Percentiles rank a stretch among this genome's conserved stretches.
Evolutionary conservation across 2,888 invertebrate genomes (phyloP).

Genomic region (Fabriciana adippe): DNA sequence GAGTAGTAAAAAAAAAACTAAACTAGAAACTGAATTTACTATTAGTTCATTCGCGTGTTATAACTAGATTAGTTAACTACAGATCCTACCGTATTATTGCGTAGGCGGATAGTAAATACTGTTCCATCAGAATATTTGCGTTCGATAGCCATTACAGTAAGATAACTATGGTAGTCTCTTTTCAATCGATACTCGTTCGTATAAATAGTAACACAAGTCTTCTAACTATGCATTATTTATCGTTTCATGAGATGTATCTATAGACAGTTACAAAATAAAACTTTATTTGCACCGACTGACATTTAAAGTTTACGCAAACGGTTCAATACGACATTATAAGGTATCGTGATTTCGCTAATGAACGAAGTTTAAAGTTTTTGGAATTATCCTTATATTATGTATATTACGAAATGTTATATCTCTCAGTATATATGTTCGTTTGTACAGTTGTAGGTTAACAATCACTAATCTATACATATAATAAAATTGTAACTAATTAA

Average conservation of each 20-base stretch:
- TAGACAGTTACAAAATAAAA: background rate
- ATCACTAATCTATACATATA: too few relatives aligned
- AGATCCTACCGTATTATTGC: background rate
- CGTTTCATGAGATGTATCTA: background rate
- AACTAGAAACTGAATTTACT: slow-evolving; percentile 3
- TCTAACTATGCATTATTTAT: slow-evolving; percentile 16
- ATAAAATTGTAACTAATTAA: too few relatives aligned
- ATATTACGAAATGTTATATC: too few relatives aligned
- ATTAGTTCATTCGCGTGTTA: background rate
- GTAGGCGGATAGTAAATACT: background rate
- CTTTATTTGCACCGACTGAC: slow-evolving; percentile 6
- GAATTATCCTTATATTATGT: too few relatives aligned
- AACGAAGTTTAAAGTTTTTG: too few relatives aligned
- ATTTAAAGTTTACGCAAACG: slow-evolving; percentile 10
- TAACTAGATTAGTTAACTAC: slow-evolving; percentile 7
- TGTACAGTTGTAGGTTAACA: too few relatives aligned
- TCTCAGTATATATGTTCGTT: too few relatives aligned
- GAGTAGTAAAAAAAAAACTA: slow-evolving; percentile 14
- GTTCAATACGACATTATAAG: background rate
- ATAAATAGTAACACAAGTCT: slow-evolving; percentile 8
- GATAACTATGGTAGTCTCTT: background rate
- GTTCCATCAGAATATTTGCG: background rate
- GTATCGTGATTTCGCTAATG: background rate
- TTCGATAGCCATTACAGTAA: slow-evolving; percentile 1
- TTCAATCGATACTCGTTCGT: slow-evolving; percentile 12